Conservation (phyloP, 2,113 vertebrate species). For the Hydropotes inermis region DNA sequence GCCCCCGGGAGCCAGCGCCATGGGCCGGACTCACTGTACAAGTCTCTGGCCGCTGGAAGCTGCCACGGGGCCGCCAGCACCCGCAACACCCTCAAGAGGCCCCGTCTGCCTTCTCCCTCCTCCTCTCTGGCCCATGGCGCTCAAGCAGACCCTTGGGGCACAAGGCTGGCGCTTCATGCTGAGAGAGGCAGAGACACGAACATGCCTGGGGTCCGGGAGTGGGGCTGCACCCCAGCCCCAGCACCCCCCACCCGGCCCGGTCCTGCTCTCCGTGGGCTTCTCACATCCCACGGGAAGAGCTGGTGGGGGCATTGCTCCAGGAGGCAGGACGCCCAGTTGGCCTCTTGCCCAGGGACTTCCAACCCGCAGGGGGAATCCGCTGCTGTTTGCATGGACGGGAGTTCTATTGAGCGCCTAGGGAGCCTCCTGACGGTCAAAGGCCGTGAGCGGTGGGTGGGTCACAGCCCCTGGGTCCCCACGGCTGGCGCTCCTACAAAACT, state of each 20-base stretch:
- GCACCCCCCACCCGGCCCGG: rapidly evolving
- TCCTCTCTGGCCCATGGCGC: not conserved
- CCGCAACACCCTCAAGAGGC: not conserved
- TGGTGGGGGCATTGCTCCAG: not conserved
- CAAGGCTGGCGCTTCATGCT: rapidly evolving
- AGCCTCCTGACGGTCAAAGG: slow-evolving; percentile 47
- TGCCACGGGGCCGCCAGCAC: too few relatives aligned
- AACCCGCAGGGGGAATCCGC: too few relatives aligned
- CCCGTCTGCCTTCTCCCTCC: not conserved
- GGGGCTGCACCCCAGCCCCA: not conserved
- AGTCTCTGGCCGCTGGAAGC: not conserved
- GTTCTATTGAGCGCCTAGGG: slow-evolving; percentile 46
- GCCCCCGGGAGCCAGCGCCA: not conserved
- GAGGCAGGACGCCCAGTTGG: rapidly evolving
- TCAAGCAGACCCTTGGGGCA: too few relatives aligned
- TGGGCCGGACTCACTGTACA: rapidly evolving
- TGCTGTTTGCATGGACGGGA: not conserved
- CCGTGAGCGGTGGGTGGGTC: slow-evolving; percentile 31
- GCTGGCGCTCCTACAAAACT: slow-evolving; percentile 73
- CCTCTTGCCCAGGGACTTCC: not conserved
- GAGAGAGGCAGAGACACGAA: not conserved
- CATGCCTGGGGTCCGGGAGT: rapidly evolving
- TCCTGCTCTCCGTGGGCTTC: not conserved
- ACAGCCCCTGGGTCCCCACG: slow-evolving; percentile 58
- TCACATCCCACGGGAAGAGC: not conserved